Conservation (phyloP, 2,888 invertebrate species). For the Eugnorisma glareosa region DNA sequence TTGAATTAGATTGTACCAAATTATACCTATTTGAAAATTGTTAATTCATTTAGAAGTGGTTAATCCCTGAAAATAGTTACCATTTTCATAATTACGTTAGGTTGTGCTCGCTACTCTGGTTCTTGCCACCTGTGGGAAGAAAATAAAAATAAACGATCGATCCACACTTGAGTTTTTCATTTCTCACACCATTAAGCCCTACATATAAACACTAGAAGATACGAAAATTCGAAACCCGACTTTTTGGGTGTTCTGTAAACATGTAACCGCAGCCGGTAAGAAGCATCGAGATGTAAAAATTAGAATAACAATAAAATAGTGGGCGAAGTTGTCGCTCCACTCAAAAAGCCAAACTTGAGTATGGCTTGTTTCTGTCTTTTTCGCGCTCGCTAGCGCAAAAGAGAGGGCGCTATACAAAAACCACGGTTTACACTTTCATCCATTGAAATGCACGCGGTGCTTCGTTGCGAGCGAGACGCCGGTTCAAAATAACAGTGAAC, state of each 20-base stretch:
- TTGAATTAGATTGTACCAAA: constrained; percentile 57
- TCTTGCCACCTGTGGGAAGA: constrained; percentile 88
- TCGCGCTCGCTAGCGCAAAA: constrained; percentile 76
- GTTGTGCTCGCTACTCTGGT: constrained; percentile 89
- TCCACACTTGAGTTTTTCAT: constrained; percentile 80
- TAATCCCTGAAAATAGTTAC: constrained; percentile 90
- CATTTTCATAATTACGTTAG: constrained; percentile 87
- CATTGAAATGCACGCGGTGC: constrained; percentile 89
- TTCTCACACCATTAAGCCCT: constrained; percentile 29
- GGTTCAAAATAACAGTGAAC: constrained; percentile 84
- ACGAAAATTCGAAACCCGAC: constrained; percentile 3
- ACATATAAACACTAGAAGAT: neutral
- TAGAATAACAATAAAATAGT: constrained; percentile 86
- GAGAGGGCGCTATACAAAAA: constrained; percentile 89
- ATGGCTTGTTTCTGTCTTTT: constrained; percentile 76
- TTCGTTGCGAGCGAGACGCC: constrained; percentile 85
- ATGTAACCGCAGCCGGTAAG: constrained; percentile 48
- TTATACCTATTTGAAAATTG: constrained; percentile 61
- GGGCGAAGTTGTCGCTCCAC: constrained; percentile 85
- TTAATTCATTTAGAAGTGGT: constrained; percentile 79
- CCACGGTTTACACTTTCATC: constrained; percentile 90
- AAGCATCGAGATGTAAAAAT: constrained; percentile 74
- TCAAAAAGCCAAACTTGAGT: constrained; percentile 82
- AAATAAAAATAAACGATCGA: constrained; percentile 88
- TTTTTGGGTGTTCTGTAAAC: constrained; percentile 54